Evolutionary conservation across 2,888 invertebrate genomes (phyloP).

Genomic region (Crossocerus cetratus): DNA sequence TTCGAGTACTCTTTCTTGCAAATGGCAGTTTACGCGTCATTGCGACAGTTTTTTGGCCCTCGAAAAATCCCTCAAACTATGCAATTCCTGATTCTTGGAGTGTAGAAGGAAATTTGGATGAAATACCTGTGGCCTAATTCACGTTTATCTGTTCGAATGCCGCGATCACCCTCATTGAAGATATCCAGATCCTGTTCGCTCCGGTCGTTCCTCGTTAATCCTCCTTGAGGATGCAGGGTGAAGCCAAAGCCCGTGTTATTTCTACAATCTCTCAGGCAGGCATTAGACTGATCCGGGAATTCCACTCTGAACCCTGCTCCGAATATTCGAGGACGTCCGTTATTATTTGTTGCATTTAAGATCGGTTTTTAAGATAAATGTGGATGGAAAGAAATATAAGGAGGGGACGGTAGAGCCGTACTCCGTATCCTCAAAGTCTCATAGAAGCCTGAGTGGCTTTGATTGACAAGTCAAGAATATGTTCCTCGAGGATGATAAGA

Average conservation of each 20-base stretch:
- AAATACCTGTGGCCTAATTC: slow-evolving; percentile 74
- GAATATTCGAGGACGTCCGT: slow-evolving; percentile 32
- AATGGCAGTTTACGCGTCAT: too few relatives aligned
- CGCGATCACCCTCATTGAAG: slow-evolving; percentile 66
- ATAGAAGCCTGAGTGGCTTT: too few relatives aligned
- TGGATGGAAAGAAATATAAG: not conserved
- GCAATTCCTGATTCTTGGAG: too few relatives aligned
- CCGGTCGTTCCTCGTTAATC: slow-evolving; percentile 64
- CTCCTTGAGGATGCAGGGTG: slow-evolving; percentile 22
- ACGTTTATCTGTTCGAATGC: slow-evolving; percentile 68
- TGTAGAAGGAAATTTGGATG: slow-evolving; percentile 25
- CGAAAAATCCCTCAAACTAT: too few relatives aligned
- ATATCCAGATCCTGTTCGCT: slow-evolving; percentile 71
- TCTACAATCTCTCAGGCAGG: slow-evolving; percentile 52
- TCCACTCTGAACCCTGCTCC: slow-evolving; percentile 53
- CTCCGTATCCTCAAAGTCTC: too few relatives aligned
- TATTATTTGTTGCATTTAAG: not conserved
- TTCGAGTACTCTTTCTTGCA: too few relatives aligned
- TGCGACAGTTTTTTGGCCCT: too few relatives aligned
- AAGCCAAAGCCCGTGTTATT: slow-evolving; percentile 51
- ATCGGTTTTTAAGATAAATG: not conserved
- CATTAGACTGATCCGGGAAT: slow-evolving; percentile 49
- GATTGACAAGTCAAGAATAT: too few relatives aligned
- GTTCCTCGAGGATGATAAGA: too few relatives aligned
- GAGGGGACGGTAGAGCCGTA: not conserved